A percentile compares a stretch with the other conserved stretches of the same genome.
Conservation (phyloP, 2,797 vertebrate genomes). For the Amblyopsis hoosieri region DNA sequence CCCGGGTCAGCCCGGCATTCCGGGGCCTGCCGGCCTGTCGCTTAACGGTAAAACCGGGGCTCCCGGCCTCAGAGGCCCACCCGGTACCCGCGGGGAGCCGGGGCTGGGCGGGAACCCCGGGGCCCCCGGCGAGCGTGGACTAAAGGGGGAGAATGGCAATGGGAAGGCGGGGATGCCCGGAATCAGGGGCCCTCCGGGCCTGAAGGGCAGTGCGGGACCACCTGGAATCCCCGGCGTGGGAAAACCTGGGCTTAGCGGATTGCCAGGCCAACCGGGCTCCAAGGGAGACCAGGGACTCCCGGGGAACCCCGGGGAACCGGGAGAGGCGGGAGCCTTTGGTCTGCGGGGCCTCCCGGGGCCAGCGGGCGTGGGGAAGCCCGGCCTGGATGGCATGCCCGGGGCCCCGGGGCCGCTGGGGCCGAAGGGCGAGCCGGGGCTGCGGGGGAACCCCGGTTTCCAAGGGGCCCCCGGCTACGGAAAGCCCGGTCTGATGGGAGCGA, state of each 20-base stretch:
- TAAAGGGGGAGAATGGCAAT: constrained; percentile 91
- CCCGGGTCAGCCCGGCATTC: constrained; percentile 89
- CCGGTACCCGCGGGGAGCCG: constrained; percentile 89
- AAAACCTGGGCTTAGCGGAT: constrained; percentile 86
- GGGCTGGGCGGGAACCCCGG: constrained; percentile 87
- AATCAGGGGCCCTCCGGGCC: constrained; percentile 80
- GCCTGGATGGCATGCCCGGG: constrained; percentile 85
- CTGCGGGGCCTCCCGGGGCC: constrained; percentile 85
- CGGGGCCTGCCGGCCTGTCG: constrained; percentile 92
- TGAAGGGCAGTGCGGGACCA: constrained; percentile 79
- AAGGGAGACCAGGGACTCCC: constrained; percentile 88
- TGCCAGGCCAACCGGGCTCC: constrained; percentile 82
- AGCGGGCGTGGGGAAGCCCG: constrained; percentile 83
- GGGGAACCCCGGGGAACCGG: constrained; percentile 81
- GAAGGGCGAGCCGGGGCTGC: constrained; percentile 85
- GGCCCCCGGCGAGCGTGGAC: constrained; percentile 84
- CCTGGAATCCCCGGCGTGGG: constrained; percentile 83
- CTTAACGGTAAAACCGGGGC: constrained; percentile 93
- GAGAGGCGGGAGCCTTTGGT: constrained; percentile 82
- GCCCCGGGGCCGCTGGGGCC: constrained; percentile 79
- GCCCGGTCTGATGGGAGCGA: constrained; percentile 87
- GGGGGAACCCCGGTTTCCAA: constrained; percentile 85
- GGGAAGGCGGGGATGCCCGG: constrained; percentile 88
- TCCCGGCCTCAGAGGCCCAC: constrained; percentile 84
- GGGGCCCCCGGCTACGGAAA: constrained; percentile 92